Conservation (phyloP, 1,140 invertebrate genomes). For the Thereuonema tuberculata region DNA sequence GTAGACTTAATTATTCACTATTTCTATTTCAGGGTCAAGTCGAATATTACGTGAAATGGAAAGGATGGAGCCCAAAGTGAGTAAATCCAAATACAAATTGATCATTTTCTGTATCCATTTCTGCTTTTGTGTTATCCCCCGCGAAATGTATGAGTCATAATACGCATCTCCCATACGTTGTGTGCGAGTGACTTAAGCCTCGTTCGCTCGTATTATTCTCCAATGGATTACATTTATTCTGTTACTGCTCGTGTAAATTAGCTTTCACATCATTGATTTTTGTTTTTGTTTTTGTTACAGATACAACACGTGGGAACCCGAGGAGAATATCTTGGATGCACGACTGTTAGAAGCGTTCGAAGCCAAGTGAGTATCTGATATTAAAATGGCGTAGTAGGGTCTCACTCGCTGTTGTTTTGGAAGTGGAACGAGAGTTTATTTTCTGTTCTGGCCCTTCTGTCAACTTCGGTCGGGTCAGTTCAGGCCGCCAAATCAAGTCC, state of each 20-base stretch:
- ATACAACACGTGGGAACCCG: slow-evolving; percentile 94
- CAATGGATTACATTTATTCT: slow-evolving; percentile 11
- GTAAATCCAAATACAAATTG: slow-evolving; percentile 23
- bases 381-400: no score
- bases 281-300: slow-evolving; percentile 28
- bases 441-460: no score
- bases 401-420: no score
- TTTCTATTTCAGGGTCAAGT: slow-evolving; percentile 64
- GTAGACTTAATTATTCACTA: slow-evolving; percentile 16
- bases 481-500: no score
- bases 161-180: no score
- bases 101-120: no score
- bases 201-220: no score
- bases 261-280: slow-evolving; percentile 7
- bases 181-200: no score
- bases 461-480: no score
- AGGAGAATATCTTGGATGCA: slow-evolving; percentile 88
- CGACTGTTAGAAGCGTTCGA: slow-evolving; percentile 83
- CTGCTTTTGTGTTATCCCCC: no score
- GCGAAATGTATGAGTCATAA: no score
- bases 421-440: no score
- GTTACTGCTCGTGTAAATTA: slow-evolving; percentile 17
- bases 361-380: slow-evolving; percentile 39
- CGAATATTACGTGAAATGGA: slow-evolving; percentile 95
- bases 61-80: slow-evolving; percentile 86